Evolutionary conservation across 1,140 invertebrate species (phyloP).

Genomic region (Bombus turneri): DNA sequence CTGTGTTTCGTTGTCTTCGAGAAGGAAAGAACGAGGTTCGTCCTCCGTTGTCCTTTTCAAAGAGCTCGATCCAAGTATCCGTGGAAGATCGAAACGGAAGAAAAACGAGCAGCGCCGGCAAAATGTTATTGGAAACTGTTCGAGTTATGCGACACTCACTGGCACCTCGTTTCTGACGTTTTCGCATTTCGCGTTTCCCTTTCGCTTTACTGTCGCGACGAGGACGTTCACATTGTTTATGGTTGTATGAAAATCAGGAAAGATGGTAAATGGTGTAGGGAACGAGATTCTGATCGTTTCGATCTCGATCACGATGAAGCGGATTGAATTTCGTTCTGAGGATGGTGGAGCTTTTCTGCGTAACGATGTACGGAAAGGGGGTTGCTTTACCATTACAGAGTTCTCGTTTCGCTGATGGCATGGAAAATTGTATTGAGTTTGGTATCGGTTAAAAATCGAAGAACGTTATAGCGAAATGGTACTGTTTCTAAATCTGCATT

Average conservation of each 20-base stretch:
- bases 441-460: not conserved
- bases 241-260: not conserved
- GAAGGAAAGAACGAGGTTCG: not conserved
- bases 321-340: not conserved
- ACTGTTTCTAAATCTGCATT: not conserved
- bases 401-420: not conserved
- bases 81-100: not conserved
- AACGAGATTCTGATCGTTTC: too few relatives aligned
- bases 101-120: not conserved
- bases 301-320: not conserved
- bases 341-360: not conserved
- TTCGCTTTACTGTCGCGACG: too few relatives aligned
- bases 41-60: not conserved
- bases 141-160: not conserved
- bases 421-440: not conserved
- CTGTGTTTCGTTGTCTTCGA: constrained; percentile 13
- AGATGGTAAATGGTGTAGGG: not conserved
- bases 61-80: not conserved
- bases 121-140: not conserved
- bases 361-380: not conserved
- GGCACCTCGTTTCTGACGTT: not conserved
- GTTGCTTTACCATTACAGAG: not conserved
- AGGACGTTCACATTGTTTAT: not conserved
- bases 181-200: not conserved
- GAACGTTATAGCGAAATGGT: not conserved